Conservation (phyloP, 2,888 invertebrate species). For the Dexiosoma caninum region DNA sequence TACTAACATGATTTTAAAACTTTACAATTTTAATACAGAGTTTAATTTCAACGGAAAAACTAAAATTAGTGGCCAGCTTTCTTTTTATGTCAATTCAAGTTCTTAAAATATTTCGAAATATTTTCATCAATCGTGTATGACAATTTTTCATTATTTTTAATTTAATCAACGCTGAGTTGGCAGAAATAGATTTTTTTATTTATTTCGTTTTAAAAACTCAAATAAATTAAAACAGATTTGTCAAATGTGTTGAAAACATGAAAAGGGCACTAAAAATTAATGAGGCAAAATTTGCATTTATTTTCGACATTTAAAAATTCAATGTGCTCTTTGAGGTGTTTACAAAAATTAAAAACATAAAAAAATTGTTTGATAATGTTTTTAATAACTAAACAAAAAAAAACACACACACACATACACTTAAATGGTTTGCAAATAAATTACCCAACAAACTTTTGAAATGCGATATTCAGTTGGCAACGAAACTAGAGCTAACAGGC, state of each 20-base stretch:
- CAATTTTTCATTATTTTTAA: neutral
- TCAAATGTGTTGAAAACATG: conserved; percentile 51
- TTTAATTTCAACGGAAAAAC: neutral
- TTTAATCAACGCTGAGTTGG: conserved; percentile 2
- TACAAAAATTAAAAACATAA: neutral
- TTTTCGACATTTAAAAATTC: neutral
- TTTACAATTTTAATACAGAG: neutral
- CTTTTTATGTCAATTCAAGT: neutral
- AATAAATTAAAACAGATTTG: conserved; percentile 47
- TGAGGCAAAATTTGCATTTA: conserved; percentile 28
- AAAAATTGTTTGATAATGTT: neutral
- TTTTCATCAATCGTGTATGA: neutral
- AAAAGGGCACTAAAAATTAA: conserved; percentile 51
- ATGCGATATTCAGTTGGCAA: neutral
- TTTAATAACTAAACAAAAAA: neutral
- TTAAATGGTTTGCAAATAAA: neutral
- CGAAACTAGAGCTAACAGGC: too few species aligned
- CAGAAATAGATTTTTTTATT: neutral
- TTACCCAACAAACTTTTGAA: conserved; percentile 6
- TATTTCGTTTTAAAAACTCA: neutral
- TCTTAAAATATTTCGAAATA: conserved; percentile 18
- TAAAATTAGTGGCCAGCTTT: neutral
- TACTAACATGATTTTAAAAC: too few species aligned
- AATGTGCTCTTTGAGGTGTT: neutral
- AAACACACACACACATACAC: neutral